Evolutionary conservation across 2,797 vertebrate genomes (phyloP).

Genomic region (Cryptoblepharus egeriae): DNA sequence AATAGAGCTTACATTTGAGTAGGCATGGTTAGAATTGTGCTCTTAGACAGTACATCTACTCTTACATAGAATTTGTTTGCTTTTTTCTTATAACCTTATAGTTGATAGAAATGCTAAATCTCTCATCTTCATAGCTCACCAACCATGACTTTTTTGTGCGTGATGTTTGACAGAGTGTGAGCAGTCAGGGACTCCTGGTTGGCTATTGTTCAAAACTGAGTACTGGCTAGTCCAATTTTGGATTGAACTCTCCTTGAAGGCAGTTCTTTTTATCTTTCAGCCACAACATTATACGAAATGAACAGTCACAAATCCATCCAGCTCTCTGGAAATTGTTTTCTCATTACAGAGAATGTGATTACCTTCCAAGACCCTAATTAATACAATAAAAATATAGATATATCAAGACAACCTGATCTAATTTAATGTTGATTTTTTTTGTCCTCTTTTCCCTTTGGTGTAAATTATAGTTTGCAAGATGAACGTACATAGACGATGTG

Average conservation of each 20-base stretch:
- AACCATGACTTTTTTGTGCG: background rate
- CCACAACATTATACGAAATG: background rate
- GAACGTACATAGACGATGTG: conserved; percentile 95
- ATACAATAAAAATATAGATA: conserved; percentile 8
- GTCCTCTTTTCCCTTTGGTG: background rate
- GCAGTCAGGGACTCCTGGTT: background rate
- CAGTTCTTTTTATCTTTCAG: background rate
- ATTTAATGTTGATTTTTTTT: background rate
- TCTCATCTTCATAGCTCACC: background rate
- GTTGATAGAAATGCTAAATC: background rate
- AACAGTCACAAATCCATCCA: conserved; percentile 9
- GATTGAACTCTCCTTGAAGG: too few species aligned
- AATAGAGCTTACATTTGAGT: too few species aligned
- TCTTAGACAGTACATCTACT: too few species aligned
- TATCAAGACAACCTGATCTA: background rate
- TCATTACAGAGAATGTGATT: conserved; percentile 20
- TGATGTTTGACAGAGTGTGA: background rate
- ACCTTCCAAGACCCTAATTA: background rate
- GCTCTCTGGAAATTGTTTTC: background rate
- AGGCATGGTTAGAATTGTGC: too few species aligned
- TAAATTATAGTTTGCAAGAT: conserved; percentile 91
- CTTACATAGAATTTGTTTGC: background rate
- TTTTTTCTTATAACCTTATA: background rate
- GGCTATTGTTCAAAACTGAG: background rate
- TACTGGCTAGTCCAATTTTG: background rate